phyloP scores from a whole-genome alignment of 2,888 invertebrate species.

The Agrilus mali region DNA sequence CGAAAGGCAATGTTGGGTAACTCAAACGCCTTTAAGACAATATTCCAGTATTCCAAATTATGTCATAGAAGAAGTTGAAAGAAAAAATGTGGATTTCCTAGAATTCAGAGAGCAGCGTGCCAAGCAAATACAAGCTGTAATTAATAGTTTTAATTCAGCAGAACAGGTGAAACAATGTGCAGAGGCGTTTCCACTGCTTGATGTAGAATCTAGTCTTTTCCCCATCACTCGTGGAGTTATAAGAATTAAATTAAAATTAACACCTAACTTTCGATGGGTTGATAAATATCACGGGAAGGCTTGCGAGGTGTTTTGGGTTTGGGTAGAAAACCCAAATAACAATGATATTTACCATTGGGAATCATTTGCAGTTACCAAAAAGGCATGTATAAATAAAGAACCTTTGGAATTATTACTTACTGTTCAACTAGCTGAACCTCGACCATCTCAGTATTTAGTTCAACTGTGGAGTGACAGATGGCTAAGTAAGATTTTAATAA shows the following conservation, averaged over 20 bases:
- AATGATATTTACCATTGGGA: slow-evolving; percentile 96
- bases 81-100: slow-evolving; percentile 60
- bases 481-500: slow-evolving; percentile 36
- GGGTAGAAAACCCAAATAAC: slow-evolving; percentile 93
- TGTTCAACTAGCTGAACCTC: slow-evolving; percentile 82
- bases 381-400: slow-evolving; percentile 50
- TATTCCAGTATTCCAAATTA: slow-evolving; percentile 66
- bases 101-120: slow-evolving; percentile 76
- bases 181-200: slow-evolving; percentile 71
- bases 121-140: slow-evolving; percentile 70
- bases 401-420: slow-evolving; percentile 84
- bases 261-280: slow-evolving; percentile 71
- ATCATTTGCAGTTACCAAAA: slow-evolving; percentile 57
- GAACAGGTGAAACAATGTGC: slow-evolving; percentile 69
- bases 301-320: slow-evolving; percentile 89
- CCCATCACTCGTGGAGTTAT: slow-evolving; percentile 92
- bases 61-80: slow-evolving; percentile 70
- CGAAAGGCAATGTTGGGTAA: slow-evolving; percentile 84
- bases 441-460: slow-evolving; percentile 87
- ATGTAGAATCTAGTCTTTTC: slow-evolving; percentile 74
- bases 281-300: slow-evolving; percentile 80
- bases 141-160: slow-evolving; percentile 67
- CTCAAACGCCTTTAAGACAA: slow-evolving; percentile 76
- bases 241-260: slow-evolving; percentile 67
- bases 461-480: slow-evolving; percentile 79